Percentiles rank a stretch among this genome's conserved stretches.
Evolutionary conservation across 2,888 invertebrate species (phyloP).

Genomic region (Monopis laevigella): DNA sequence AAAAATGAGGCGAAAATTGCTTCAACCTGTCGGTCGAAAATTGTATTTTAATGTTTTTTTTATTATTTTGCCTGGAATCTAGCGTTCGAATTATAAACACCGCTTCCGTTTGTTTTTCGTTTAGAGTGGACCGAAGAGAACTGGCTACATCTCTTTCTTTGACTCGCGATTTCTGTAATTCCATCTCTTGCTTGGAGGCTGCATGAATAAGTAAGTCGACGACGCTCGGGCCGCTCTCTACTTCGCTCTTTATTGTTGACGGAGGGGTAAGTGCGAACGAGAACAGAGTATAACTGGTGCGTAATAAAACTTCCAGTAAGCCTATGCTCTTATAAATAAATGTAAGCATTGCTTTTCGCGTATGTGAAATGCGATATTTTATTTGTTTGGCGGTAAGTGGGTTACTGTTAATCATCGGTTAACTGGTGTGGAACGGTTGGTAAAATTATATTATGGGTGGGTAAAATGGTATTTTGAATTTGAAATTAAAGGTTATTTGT

Average conservation of each 20-base stretch:
- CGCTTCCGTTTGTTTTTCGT: slow-evolving; percentile 41
- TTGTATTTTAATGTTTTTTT: slow-evolving; percentile 1
- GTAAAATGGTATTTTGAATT: no score
- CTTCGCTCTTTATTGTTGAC: slow-evolving; percentile 30
- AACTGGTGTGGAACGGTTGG: no score
- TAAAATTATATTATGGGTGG: no score
- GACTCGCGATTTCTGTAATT: slow-evolving; percentile 26
- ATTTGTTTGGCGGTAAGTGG: no score
- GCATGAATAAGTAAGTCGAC: slow-evolving; percentile 55
- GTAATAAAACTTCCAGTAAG: slow-evolving; percentile 5
- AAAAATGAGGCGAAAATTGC: neutral
- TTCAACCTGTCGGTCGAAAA: neutral
- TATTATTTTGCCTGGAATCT: slow-evolving; percentile 1
- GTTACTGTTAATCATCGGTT: no score
- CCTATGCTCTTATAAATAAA: slow-evolving; percentile 8
- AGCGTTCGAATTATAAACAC: slow-evolving; percentile 33
- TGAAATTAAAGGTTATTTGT: no score
- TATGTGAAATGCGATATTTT: no score
- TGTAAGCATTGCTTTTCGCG: no score
- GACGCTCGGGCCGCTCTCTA: slow-evolving; percentile 36
- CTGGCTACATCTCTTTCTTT: slow-evolving; percentile 34
- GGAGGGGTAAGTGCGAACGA: slow-evolving; percentile 27
- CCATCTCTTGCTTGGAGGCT: slow-evolving; percentile 38
- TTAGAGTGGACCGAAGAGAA: slow-evolving; percentile 39
- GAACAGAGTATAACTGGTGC: slow-evolving; percentile 24